Conservation (phyloP, 2,888 invertebrate genomes). For the Hermaeophaga mercurialis region DNA sequence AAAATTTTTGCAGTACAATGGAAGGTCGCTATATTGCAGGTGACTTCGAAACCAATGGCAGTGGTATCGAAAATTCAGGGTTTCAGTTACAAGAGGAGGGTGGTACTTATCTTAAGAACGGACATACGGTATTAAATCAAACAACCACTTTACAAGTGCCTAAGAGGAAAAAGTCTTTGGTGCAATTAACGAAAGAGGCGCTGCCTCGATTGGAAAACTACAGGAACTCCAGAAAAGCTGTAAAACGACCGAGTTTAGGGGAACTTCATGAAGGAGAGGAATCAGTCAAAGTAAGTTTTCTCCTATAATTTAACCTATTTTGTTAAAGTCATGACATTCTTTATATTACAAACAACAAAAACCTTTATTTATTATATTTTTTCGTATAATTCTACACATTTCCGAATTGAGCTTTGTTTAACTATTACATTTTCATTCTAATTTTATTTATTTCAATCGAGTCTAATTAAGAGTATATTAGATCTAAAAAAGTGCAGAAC, state of each 20-base stretch:
- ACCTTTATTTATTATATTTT: too few relatives aligned
- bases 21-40: conserved; percentile 41
- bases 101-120: conserved; percentile 22
- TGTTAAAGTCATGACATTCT: too few relatives aligned
- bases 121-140: conserved; percentile 7
- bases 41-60: conserved; percentile 25
- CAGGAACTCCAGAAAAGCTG: conserved; percentile 74
- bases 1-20: conserved; percentile 35
- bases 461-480: too few relatives aligned
- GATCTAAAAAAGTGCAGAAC: too few relatives aligned
- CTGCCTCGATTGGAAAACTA: conserved; percentile 84
- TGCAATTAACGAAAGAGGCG: conserved; percentile 76
- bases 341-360: too few relatives aligned
- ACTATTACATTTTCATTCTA: too few relatives aligned
- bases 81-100: conserved; percentile 51
- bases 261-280: conserved; percentile 78
- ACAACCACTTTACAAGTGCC: conserved; percentile 30
- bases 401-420: too few relatives aligned
- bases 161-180: conserved; percentile 63
- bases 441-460: too few relatives aligned
- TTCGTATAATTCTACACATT: too few relatives aligned
- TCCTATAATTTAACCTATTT: too few relatives aligned
- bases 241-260: conserved; percentile 82
- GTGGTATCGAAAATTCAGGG: conserved; percentile 48
- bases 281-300: conserved; percentile 54